These are phyloP conservation scores for Automeris io DNA, from an alignment of 2,888 invertebrate species.

Conservation along the genomic window DNA sequence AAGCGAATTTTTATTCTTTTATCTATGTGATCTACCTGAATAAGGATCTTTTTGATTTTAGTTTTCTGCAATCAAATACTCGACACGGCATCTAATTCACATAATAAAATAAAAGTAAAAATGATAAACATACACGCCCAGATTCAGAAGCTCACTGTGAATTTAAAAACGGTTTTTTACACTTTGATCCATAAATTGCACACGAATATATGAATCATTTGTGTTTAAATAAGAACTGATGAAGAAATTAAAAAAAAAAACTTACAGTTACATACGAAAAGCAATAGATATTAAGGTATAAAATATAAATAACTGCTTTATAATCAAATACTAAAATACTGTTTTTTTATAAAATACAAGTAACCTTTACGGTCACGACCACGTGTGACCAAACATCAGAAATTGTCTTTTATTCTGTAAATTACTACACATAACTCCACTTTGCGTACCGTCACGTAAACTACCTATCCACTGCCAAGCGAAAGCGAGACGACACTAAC, in stretches of 20 bases:
- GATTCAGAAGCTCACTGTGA: too few relatives aligned
- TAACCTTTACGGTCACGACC: slow-evolving; percentile 68
- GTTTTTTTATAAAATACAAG: slow-evolving; percentile 44
- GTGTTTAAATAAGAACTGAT: too few relatives aligned
- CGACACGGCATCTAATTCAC: too few relatives aligned
- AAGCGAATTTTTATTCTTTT: too few relatives aligned
- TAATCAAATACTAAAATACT: not conserved
- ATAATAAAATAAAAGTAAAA: too few relatives aligned
- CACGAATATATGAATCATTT: not conserved
- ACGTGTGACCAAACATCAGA: slow-evolving; percentile 58
- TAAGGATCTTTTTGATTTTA: too few relatives aligned
- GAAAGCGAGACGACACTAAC: slow-evolving; percentile 51
- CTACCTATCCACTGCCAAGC: slow-evolving; percentile 29
- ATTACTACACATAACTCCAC: slow-evolving; percentile 63
- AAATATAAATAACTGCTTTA: not conserved
- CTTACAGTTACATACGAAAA: too few relatives aligned
- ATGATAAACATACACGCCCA: too few relatives aligned
- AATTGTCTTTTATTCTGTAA: slow-evolving; percentile 62
- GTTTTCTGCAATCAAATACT: too few relatives aligned
- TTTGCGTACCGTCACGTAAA: slow-evolving; percentile 43
- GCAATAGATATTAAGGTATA: not conserved
- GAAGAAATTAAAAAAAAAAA: too few relatives aligned
- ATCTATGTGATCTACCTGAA: too few relatives aligned
- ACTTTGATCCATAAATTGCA: not conserved
- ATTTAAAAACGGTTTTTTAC: not conserved